phyloP scores from a whole-genome alignment of 2,113 vertebrate species.

The Axis porcinus region DNA sequence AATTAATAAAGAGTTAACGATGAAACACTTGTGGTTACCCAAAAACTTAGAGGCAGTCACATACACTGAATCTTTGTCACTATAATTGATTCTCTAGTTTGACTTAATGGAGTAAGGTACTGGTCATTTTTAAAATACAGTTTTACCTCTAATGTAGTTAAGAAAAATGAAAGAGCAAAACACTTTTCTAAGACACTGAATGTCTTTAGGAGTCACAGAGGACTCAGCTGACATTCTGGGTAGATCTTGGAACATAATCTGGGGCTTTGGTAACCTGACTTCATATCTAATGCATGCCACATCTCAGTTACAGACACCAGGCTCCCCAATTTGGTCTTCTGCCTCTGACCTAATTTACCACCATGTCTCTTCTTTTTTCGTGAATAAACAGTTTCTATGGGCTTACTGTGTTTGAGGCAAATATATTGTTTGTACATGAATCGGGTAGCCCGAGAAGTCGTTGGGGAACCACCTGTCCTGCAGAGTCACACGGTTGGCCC shows the following conservation, averaged over 20 bases:
- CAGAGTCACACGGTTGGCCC: neutral
- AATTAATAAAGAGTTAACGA: neutral
- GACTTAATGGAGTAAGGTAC: neutral
- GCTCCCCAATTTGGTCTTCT: neutral
- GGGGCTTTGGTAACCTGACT: neutral
- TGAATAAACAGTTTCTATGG: conserved; percentile 8
- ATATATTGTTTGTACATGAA: neutral
- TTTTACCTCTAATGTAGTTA: neutral
- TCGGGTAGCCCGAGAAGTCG: neutral
- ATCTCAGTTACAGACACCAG: neutral
- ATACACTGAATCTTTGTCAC: neutral
- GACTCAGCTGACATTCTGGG: neutral
- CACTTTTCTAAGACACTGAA: neutral
- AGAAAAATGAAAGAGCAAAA: neutral
- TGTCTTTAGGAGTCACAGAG: neutral
- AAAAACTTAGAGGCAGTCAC: neutral
- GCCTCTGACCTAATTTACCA: conserved; percentile 8
- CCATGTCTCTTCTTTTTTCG: neutral
- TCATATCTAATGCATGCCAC: conserved; percentile 1
- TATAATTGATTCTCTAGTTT: neutral
- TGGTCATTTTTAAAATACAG: neutral
- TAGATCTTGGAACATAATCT: neutral
- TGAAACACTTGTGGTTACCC: neutral
- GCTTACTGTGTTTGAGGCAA: conserved; percentile 29
- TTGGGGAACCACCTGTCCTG: neutral